Conservation (phyloP, 2,797 vertebrate genomes). For the Xenopus petersii region DNA sequence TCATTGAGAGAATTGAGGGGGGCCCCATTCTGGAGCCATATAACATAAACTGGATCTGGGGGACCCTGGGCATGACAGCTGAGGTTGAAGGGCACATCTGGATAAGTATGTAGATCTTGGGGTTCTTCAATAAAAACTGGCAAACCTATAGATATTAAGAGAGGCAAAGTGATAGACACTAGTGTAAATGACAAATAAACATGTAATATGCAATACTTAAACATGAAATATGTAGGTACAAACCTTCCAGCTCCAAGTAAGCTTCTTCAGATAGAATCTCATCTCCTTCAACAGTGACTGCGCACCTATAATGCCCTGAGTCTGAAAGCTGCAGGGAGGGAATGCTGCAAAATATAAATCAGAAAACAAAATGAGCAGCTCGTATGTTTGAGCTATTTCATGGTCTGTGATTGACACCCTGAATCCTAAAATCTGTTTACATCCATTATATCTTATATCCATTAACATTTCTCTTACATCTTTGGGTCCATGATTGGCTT, state of each 20-base stretch:
- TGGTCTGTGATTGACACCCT: too few species aligned
- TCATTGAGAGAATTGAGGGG: conserved; percentile 68
- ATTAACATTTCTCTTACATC: too few species aligned
- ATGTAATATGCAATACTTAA: too few species aligned
- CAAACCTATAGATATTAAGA: conserved; percentile 62
- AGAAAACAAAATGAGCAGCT: background rate
- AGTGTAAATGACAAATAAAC: background rate
- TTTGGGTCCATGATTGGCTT: too few species aligned
- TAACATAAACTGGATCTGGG: conserved; percentile 78
- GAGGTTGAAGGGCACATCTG: conserved; percentile 71
- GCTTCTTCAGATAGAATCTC: conserved; percentile 68
- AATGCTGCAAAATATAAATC: conserved; percentile 63
- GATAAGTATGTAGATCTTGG: conserved; percentile 64
- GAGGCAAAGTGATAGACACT: background rate
- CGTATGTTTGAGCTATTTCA: too few species aligned
- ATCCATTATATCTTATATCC: too few species aligned
- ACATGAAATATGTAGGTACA: conserved; percentile 34
- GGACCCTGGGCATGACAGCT: conserved; percentile 81
- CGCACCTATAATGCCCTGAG: conserved; percentile 76
- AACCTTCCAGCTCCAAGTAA: conserved; percentile 80
- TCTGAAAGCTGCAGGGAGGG: conserved; percentile 72
- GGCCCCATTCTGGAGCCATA: conserved; percentile 80
- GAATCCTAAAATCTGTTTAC: too few species aligned
- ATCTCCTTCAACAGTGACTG: conserved; percentile 53
- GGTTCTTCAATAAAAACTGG: conserved; percentile 84